Evolutionary conservation across 2,888 invertebrate species (phyloP), one percentile per base, ranked within the genome.

Genomic region (Tigriopus californicus): DNA sequence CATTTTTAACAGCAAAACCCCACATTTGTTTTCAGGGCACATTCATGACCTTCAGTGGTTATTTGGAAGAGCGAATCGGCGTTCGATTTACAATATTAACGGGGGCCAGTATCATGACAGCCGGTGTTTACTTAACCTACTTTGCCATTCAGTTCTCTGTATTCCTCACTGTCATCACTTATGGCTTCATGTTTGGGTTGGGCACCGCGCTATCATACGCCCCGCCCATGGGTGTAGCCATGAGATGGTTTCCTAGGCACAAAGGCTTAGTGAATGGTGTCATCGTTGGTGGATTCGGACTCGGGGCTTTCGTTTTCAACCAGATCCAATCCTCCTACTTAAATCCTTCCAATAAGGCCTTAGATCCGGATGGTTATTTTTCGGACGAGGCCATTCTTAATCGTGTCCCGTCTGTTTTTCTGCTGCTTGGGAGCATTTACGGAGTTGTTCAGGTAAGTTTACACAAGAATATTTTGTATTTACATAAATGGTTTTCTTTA

Each of bases 251-350:
- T 59, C 71, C 71, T 1, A 57, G 67, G 15, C 63, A 65, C 25
- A 67, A 69, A 61, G 70, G 71, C 4, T 61, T 71, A 10, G 68
- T 70, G 5, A 68, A 67, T 62, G 71, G 71, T 1, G 62, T 70
- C 41, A 68, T 71, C 44, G 69, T 71, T n/a, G 69, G 67, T 40
- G 71, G 71, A 2, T 70, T 69, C 63, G 72, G 72, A 1, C 66
- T 70, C 12, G 71, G 71, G 10, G 67, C 70, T 1, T 66, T 71
- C 60, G 65, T 70, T 51, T 70, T 70, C 63, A 68, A 70, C 58
- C 69, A 67, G 61, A 63, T 71, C 24, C 71, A 71, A 62, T 71
- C 71, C 12, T 65, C 63, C n/a, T 72, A 67, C 62, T 66, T 72
- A 48, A 72, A 72, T 62, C 71, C 71, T 1, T 48, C 68, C 33